Evolutionary conservation across 2,888 invertebrate species (phyloP), one percentile per base, ranked within the genome.

Genomic region (Mycalesis mineus): DNA sequence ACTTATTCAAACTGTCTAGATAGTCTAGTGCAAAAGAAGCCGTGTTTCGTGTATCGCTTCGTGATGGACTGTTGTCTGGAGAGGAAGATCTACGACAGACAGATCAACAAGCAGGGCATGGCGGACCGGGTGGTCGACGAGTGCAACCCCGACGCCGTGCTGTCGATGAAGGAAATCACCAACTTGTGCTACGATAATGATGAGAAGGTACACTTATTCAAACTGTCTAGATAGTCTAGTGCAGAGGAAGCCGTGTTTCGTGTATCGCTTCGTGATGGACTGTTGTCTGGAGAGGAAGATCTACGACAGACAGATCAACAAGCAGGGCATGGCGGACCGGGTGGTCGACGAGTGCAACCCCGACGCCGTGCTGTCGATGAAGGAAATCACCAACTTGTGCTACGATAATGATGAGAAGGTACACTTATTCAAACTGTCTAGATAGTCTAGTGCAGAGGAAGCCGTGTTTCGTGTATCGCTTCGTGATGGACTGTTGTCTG

Each of bases 261-360:
- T 99, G 4, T 99, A 99, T 80, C 93, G 99, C 40, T 92, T 99
- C 60, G 98, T 99, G 5, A 98, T 98, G 82, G 99, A 99, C 82
- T 97, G 97, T 82, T 98, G 97, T 67, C 91, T 99, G 65, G 99
- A 99, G 78, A 96, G 98, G 85, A 97, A 98, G 84, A 99, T 99
- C 64, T 99, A 99, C 80, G 99, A 99, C 76, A 90, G 99, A 29
- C 99, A 99, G 90, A 97, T 99, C 63, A 98, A 97, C 79, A 99
- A 99, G 76, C 98, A 98, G 84, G 98, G 98, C 58, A 98, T 99
- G 96, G 96, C 98, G 0, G 98, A 99, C 83, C 92, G 99, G 13
- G 98, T 99, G 4, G 98, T 99, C 0, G 99, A 99, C 85, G 99
- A 99, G 78, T 95, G 98, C 74, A 98, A 98, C 82, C 98, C 98